phyloP scores from a whole-genome alignment of 2,888 invertebrate genomes.

The Ypsolopha sequella region DNA sequence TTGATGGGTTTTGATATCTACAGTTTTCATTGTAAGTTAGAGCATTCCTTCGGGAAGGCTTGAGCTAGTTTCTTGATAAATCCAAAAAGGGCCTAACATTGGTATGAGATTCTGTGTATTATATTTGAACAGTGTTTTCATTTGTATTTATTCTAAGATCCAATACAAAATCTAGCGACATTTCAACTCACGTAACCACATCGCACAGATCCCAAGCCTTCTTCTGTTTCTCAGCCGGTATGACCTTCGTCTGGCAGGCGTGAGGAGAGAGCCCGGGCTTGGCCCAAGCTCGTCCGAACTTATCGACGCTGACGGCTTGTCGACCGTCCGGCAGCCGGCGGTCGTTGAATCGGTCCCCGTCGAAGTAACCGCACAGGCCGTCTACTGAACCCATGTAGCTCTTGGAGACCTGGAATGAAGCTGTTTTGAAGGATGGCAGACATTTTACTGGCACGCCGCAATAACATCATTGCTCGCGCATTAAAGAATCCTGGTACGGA shows the following conservation, averaged over 20 bases:
- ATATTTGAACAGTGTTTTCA: too few relatives aligned
- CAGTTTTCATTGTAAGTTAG: too few relatives aligned
- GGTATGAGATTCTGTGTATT: too few relatives aligned
- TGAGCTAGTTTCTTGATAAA: too few relatives aligned
- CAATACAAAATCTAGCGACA: too few relatives aligned
- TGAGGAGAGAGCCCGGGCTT: constrained; percentile 54
- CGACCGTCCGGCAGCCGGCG: constrained; percentile 77
- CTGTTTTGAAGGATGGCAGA: neutral
- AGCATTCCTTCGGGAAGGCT: too few relatives aligned
- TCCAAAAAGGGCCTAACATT: too few relatives aligned
- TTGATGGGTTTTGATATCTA: too few relatives aligned
- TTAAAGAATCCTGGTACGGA: too few relatives aligned
- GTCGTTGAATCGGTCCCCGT: constrained; percentile 76
- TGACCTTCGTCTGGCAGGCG: constrained; percentile 73
- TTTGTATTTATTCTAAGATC: too few relatives aligned
- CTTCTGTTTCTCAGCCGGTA: constrained; percentile 73
- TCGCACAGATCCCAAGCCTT: constrained; percentile 78
- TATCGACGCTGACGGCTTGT: constrained; percentile 71
- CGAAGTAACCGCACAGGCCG: constrained; percentile 85
- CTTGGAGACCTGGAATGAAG: constrained; percentile 56
- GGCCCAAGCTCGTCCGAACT: constrained; percentile 85
- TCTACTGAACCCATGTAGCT: constrained; percentile 75
- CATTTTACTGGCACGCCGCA: neutral
- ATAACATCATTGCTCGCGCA: neutral
- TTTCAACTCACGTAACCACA: constrained; percentile 69